These are phyloP conservation scores for Drosophila nigricruria DNA, from an alignment of 2,888 invertebrate genomes.

Conservation along the genomic window DNA sequence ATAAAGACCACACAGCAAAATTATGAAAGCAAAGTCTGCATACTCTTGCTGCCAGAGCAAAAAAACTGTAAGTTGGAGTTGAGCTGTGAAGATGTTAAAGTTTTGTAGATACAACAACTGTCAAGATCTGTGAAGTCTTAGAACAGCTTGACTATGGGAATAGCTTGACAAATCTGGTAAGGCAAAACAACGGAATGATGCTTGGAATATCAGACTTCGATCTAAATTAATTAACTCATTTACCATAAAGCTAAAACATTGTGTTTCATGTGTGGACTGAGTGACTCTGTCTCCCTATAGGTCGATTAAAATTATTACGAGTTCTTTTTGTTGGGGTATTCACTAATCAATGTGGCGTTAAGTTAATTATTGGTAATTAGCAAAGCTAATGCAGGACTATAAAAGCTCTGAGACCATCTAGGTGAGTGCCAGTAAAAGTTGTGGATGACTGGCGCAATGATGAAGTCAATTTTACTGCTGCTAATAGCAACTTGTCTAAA, in stretches of 20 bases:
- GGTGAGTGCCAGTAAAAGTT: slow-evolving; percentile 30
- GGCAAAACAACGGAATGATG: too few relatives aligned
- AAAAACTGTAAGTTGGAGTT: background rate
- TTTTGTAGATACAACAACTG: background rate
- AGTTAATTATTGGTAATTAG: slow-evolving; percentile 37
- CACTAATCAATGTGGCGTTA: slow-evolving; percentile 25
- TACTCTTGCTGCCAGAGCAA: slow-evolving; percentile 22
- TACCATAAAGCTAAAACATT: background rate
- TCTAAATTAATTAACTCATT: background rate
- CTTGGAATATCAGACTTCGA: background rate
- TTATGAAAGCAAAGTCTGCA: slow-evolving; percentile 7
- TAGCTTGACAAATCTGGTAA: too few relatives aligned
- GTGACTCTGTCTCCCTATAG: background rate
- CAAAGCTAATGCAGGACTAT: slow-evolving; percentile 19
- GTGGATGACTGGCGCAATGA: slow-evolving; percentile 4
- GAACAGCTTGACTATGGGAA: too few relatives aligned
- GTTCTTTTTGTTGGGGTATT: background rate
- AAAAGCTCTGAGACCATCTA: slow-evolving; percentile 25
- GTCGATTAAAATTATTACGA: background rate
- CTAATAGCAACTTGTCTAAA: background rate
- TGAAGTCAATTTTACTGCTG: slow-evolving; percentile 14
- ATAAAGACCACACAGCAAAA: slow-evolving; percentile 26
- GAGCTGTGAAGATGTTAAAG: background rate
- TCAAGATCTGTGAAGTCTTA: too few relatives aligned
- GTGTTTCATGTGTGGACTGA: background rate